Base-by-base conservation (phyloP, 2,888 invertebrate genomes). In the Apotomis betuletana region DNA sequence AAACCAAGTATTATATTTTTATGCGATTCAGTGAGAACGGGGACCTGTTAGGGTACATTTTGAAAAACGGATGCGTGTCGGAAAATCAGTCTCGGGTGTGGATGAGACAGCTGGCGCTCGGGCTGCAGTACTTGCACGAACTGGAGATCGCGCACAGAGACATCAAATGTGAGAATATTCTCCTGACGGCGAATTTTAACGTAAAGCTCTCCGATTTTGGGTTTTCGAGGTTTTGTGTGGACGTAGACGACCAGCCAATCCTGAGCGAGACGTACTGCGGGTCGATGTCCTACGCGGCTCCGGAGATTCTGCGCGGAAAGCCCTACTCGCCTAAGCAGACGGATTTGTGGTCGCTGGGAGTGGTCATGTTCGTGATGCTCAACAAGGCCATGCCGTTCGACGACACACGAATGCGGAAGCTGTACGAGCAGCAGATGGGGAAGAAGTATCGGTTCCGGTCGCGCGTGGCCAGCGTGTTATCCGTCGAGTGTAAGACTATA, bases 361-460 rank as follows among this genome's bases (percentile, higher is more conserved):
- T 96, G 0, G 95, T 98, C 27, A 90, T 97, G 0, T 98, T 96
- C 89, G 96, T 97, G 65, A 96, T 97, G 95, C 86, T 97, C 10
- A 97, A 97, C 83, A 96, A 96, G 81, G 92, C 96, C 0, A 96
- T 97, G 96, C 97, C 97, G 0, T 97, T 96, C 83, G 96, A 97
- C 79, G 97, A 97, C 80, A 94, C 95, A 3, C 96, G 97, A 77
- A 94, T 96, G 79, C 95, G 95, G 74, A 95, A 90, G 75, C 90
- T 97, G 80, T 96, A 97, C 78, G 95, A 96, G 79, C 92, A 93
- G 79, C 93, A 93, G 79, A 93, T 95, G 81, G 94, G 94, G 76
- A 94, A 94, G 74, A 93, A 94, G 75, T 96, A 96, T 93, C 94
- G 95, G 77, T 92, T 91, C 74, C 92, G 96, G 73, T 94, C 95